Percentiles rank a stretch among this genome's conserved stretches.
Evolutionary conservation across 2,797 vertebrate genomes (phyloP).

Genomic region (Enteromius afrohamiltoni): DNA sequence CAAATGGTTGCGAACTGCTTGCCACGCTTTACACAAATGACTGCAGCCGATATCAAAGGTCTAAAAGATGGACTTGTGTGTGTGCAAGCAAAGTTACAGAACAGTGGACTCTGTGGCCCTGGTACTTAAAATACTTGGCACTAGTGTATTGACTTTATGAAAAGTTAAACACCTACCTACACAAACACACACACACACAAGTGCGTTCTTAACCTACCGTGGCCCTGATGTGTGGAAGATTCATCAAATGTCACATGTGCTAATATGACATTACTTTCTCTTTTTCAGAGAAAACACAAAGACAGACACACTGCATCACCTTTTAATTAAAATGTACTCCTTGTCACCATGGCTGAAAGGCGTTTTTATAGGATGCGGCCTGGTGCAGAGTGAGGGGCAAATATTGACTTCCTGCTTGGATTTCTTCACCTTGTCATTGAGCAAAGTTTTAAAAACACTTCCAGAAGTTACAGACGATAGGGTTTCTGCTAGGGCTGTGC

Average conservation of each 20-base stretch:
- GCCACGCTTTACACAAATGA: not conserved
- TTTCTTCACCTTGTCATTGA: constrained; percentile 5
- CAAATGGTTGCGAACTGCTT: not conserved
- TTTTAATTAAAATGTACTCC: constrained; percentile 45
- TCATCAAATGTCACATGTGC: constrained; percentile 18
- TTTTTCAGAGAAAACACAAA: constrained; percentile 8
- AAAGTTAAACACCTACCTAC: constrained; percentile 16
- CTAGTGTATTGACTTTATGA: constrained; percentile 8
- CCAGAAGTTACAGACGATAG: not conserved
- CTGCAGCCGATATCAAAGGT: not conserved
- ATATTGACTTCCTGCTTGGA: constrained; percentile 53
- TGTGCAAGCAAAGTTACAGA: not conserved
- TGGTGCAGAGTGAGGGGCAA: constrained; percentile 38
- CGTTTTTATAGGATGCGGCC: not conserved
- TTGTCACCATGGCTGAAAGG: constrained; percentile 10
- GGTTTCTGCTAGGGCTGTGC: not conserved
- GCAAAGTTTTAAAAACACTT: constrained; percentile 41
- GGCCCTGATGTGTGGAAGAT: not conserved
- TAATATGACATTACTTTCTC: constrained; percentile 12
- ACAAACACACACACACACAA: not conserved
- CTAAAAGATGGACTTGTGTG: not conserved
- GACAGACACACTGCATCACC: constrained; percentile 29
- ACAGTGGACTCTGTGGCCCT: not conserved
- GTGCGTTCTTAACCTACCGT: not conserved
- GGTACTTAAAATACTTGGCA: not conserved